phyloP scores from a whole-genome alignment of 2,797 vertebrate species.

The Chiroxiphia lanceolata region DNA sequence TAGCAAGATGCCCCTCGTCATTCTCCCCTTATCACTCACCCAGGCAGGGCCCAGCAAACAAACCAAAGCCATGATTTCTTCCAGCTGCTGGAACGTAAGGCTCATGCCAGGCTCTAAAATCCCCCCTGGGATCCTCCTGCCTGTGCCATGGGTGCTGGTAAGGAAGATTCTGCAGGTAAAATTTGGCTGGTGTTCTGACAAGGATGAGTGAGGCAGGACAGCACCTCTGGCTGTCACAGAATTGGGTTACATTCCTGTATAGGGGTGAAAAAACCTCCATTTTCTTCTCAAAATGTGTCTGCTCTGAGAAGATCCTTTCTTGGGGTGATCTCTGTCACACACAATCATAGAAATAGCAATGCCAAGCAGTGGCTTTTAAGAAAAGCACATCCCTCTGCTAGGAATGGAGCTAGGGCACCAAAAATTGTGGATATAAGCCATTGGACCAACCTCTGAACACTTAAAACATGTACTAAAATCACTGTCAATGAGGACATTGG shows the following conservation, averaged over 20 bases:
- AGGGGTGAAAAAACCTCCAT: background rate
- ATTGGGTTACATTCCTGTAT: background rate
- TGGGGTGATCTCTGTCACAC: background rate
- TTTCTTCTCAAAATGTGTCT: background rate
- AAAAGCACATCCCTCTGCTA: background rate
- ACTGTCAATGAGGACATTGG: background rate
- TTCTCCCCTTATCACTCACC: background rate
- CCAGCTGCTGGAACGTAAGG: background rate
- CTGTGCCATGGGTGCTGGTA: background rate
- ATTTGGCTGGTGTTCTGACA: background rate
- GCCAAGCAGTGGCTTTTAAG: background rate
- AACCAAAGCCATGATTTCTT: background rate
- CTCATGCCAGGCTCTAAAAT: background rate
- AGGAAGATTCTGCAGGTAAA: background rate
- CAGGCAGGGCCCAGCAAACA: background rate
- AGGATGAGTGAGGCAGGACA: background rate
- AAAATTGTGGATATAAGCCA: background rate
- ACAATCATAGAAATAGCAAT: background rate
- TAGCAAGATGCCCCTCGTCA: background rate
- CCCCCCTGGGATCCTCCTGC: background rate
- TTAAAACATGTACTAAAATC: background rate
- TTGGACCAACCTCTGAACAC: background rate
- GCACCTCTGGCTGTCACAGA: background rate
- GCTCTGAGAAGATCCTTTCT: background rate
- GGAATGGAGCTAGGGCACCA: background rate